Conservation (phyloP, 1,140 invertebrate species). For the Dryas iulia region DNA sequence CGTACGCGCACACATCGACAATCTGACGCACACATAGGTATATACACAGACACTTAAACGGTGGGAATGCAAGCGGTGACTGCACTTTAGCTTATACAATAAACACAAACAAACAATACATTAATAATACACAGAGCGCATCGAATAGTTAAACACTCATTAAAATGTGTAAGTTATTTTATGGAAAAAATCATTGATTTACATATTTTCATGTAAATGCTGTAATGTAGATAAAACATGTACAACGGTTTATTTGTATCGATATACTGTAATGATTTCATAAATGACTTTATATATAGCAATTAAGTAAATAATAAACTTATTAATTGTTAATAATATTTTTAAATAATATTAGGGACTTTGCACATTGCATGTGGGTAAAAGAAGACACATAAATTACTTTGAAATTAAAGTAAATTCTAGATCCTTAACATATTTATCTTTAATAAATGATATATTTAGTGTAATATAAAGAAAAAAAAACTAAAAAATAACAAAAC, state of each 20-base stretch:
- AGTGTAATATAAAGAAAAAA: background rate
- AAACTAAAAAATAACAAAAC: background rate
- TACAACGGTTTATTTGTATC: too few relatives aligned
- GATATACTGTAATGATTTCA: background rate
- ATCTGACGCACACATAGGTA: conserved; percentile 47
- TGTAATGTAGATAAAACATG: too few relatives aligned
- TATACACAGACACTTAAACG: conserved; percentile 53
- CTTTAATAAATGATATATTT: background rate
- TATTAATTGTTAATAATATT: too few relatives aligned
- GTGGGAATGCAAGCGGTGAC: conserved; percentile 79
- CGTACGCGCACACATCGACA: conserved; percentile 52
- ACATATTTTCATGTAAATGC: background rate
- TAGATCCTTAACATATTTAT: background rate
- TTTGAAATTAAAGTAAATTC: too few relatives aligned
- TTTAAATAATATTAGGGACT: too few relatives aligned
- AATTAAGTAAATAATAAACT: too few relatives aligned
- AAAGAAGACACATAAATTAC: background rate
- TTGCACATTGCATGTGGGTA: background rate
- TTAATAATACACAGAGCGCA: conserved; percentile 62
- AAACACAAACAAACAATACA: conserved; percentile 79
- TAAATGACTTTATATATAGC: too few relatives aligned
- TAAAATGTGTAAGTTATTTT: conserved; percentile 33
- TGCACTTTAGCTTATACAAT: conserved; percentile 77
- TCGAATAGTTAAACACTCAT: conserved; percentile 44
- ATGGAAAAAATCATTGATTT: background rate